Base-by-base conservation (phyloP, 2,113 vertebrate species). In the Corythoichthys haematopterus region DNA sequence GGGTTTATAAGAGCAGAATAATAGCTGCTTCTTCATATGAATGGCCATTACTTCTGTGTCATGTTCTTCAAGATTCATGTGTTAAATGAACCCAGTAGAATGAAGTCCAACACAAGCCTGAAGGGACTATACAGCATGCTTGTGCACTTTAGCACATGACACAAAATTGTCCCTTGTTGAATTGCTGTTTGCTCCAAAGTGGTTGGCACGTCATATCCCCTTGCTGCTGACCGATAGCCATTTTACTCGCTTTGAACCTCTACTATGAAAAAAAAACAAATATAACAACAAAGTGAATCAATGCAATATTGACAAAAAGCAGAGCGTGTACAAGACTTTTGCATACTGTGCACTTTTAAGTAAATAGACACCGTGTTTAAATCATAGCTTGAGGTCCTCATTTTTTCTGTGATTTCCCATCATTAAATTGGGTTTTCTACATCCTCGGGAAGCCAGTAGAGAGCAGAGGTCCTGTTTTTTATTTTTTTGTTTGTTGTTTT, bases 391-490 rank as follows among this genome's bases (percentile, higher is more conserved):
- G 62, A 76, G 53, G 58, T 70, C 40, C 68, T 55, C 14, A 40
- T 63, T 12, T 28, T 28, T 66, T 69, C 28, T 65, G 47, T 76
- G 57, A 48, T 55, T 40, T 57, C 14, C 58, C 51, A 12, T 6
- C 48, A 35, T 50, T 74, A 78, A 82, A 80, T 63, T 65, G 65
- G 64, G 36, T 58, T 57, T 64, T 36, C 35, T n/a, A 0, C 2
- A 1, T 64, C 66, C 65, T 20, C 73, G 37, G 78, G 55, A 60
- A 79, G 64, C 10, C 65, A 36, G 55, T 10, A 5, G 59, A 35
- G 16, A 65, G 68, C 6, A 2, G 47, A 43, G 67, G 14, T 72
- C 69, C 50, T 65, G 68, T 77, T 14, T 16, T 6, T 51, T 14
- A 73, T 69, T 67, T 66, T 16, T 53, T 43, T 35, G 50, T 47